Conservation (phyloP, 2,797 vertebrate species). For the Fringilla coelebs region DNA sequence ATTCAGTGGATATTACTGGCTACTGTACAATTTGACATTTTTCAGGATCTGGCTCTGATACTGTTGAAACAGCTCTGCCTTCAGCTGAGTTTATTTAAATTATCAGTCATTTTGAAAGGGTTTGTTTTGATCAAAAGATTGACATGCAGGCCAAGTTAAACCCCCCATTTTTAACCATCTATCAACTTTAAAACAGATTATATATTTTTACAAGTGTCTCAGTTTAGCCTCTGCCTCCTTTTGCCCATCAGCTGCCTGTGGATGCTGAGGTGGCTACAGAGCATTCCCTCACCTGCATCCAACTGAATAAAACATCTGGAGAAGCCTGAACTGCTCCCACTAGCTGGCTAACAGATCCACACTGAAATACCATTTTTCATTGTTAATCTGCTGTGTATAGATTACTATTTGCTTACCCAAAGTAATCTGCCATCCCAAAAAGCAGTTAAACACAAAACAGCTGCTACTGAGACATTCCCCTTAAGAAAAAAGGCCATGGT, state of each 20-base stretch:
- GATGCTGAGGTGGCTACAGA: background rate
- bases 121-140: background rate
- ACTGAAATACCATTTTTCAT: background rate
- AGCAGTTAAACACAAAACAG: background rate
- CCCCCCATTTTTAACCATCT: background rate
- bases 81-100: background rate
- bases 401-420: constrained; percentile 14
- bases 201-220: background rate
- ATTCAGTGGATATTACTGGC: background rate
- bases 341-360: background rate
- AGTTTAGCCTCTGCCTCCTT: background rate
- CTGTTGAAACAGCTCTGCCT: background rate
- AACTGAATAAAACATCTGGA: background rate
- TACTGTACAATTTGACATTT: background rate
- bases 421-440: background rate
- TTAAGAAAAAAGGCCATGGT: background rate
- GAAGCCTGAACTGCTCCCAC: background rate
- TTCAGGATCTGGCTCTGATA: background rate
- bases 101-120: background rate
- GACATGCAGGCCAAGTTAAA: background rate
- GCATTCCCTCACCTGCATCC: background rate
- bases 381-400: constrained; percentile 15
- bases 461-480: background rate
- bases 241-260: background rate
- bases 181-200: background rate